Conservation (phyloP, 2,888 invertebrate genomes). For the Priocnemis perturbator region DNA sequence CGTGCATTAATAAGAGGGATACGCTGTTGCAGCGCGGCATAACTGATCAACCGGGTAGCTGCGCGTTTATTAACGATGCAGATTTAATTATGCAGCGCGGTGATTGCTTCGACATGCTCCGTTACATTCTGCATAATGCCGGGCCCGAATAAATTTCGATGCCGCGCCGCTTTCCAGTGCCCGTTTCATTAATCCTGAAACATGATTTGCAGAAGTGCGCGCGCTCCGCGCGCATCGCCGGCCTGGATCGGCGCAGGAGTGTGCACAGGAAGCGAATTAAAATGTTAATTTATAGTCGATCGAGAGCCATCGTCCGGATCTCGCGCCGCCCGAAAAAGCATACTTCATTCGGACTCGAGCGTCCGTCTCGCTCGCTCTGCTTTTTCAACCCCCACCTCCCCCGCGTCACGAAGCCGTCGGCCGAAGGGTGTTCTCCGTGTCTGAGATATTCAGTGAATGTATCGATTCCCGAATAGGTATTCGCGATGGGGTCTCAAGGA, state of each 20-base stretch:
- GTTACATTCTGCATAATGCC: slow-evolving; percentile 36
- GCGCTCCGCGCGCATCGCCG: slow-evolving; percentile 8
- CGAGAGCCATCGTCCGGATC: slow-evolving; percentile 1
- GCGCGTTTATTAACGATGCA: slow-evolving; percentile 33
- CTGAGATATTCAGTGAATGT: slow-evolving; percentile 74
- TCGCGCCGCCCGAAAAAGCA: neutral
- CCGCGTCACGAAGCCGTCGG: slow-evolving; percentile 23
- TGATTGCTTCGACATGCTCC: slow-evolving; percentile 36
- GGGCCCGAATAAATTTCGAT: slow-evolving; percentile 31
- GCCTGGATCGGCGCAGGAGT: neutral
- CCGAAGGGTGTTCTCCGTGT: slow-evolving; percentile 54
- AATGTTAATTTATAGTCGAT: slow-evolving; percentile 20
- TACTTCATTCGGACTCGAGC: too few relatives aligned
- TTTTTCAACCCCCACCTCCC: slow-evolving; percentile 2
- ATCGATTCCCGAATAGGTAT: slow-evolving; percentile 73
- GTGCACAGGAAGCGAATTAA: neutral
- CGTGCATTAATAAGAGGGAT: slow-evolving; percentile 11
- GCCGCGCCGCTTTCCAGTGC: slow-evolving; percentile 19
- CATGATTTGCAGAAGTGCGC: slow-evolving; percentile 7
- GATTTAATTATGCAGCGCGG: slow-evolving; percentile 40
- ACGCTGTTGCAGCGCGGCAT: slow-evolving; percentile 7
- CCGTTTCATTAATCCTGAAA: slow-evolving; percentile 26
- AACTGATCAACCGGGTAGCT: slow-evolving; percentile 26
- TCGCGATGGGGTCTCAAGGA: slow-evolving; percentile 72
- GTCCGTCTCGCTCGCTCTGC: too few relatives aligned